A percentile compares a stretch with the other conserved stretches of the same genome.
Evolutionary conservation across 2,113 vertebrate species (phyloP).

Genomic region (Nothocercus nigrocapillus): DNA sequence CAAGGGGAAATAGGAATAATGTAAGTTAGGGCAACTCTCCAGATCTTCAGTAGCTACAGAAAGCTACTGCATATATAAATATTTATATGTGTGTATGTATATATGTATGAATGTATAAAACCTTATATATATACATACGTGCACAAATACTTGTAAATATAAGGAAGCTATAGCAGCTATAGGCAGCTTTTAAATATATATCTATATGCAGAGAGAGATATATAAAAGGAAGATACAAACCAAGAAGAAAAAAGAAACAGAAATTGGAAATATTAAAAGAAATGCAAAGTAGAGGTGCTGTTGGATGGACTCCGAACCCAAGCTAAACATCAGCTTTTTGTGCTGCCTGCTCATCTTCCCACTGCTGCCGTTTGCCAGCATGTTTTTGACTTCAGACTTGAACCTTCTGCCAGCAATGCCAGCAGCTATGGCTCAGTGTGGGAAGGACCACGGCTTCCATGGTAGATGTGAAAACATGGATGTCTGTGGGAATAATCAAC

Average conservation of each 20-base stretch:
- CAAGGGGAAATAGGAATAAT: background rate
- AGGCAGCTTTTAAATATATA: background rate
- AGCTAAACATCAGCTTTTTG: background rate
- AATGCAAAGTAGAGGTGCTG: background rate
- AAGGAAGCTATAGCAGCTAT: background rate
- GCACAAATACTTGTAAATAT: fast-evolving
- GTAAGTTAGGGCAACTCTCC: background rate
- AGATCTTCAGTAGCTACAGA: background rate
- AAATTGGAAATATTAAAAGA: background rate
- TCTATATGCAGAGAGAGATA: too few relatives aligned
- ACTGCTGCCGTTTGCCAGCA: background rate
- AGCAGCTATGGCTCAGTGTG: background rate
- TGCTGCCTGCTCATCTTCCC: background rate
- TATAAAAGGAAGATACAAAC: background rate
- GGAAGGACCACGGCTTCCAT: background rate
- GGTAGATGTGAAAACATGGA: fast-evolving
- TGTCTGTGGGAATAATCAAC: background rate
- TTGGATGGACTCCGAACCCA: background rate
- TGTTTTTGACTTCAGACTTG: background rate
- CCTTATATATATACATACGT: too few relatives aligned
- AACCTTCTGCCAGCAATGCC: background rate
- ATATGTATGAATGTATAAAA: too few relatives aligned
- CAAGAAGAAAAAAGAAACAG: background rate
- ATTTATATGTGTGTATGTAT: too few relatives aligned
- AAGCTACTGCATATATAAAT: background rate